Percentiles rank a stretch among this genome's conserved stretches.
phyloP scores from a whole-genome alignment of 2,888 invertebrate species.

The Morpho deidamia region DNA sequence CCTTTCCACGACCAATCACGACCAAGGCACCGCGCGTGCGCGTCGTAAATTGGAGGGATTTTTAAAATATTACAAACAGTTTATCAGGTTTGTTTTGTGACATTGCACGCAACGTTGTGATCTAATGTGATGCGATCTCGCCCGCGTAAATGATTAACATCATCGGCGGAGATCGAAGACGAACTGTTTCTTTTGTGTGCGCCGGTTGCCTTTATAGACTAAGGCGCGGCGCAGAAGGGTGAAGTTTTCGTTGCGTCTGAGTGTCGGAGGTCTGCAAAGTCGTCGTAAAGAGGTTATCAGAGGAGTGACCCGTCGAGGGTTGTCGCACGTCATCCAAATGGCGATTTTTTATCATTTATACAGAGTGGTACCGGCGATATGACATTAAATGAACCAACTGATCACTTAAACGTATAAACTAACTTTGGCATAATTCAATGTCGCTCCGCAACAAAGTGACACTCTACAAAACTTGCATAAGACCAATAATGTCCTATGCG shows the following conservation, averaged over 20 bases:
- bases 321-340: constrained; percentile 40
- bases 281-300: constrained; percentile 57
- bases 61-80: constrained; percentile 44
- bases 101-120: constrained; percentile 42
- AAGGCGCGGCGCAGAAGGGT: constrained; percentile 59
- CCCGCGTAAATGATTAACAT: constrained; percentile 50
- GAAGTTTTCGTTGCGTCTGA: constrained; percentile 52
- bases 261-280: constrained; percentile 48
- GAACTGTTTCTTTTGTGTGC: constrained; percentile 64
- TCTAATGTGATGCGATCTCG: constrained; percentile 35
- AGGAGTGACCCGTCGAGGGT: constrained; percentile 44
- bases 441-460: too few species aligned
- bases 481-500: too few species aligned
- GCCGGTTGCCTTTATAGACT: constrained; percentile 69
- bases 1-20: constrained; percentile 63
- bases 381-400: too few species aligned
- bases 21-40: constrained; percentile 57
- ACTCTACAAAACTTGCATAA: too few species aligned
- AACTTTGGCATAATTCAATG: too few species aligned
- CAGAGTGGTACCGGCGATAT: too few species aligned
- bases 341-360: constrained; percentile 38
- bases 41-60: constrained; percentile 48
- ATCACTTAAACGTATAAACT: too few species aligned
- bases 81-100: constrained; percentile 34
- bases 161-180: constrained; percentile 61